Evolutionary conservation across 2,797 vertebrate genomes (phyloP).

Genomic region (Falco naumanni): DNA sequence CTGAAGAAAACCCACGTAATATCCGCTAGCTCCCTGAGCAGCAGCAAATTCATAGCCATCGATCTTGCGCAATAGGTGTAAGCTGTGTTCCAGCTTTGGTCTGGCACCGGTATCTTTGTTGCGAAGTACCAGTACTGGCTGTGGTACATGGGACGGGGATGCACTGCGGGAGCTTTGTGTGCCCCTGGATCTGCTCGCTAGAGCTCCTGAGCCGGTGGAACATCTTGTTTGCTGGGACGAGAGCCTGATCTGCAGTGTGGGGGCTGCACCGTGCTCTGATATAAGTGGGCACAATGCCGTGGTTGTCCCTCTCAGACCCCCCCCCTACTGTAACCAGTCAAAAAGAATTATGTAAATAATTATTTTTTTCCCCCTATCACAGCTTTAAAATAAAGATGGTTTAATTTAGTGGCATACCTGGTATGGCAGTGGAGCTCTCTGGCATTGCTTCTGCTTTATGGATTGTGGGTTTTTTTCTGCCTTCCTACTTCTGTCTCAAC

Average conservation of each 20-base stretch:
- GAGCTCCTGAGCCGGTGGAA: background rate
- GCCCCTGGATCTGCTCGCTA: background rate
- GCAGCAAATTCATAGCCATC: background rate
- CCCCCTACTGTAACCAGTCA: background rate
- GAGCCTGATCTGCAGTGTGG: background rate
- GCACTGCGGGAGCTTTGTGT: rapidly evolving
- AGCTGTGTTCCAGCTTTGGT: background rate
- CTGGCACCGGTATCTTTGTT: background rate
- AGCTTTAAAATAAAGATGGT: background rate
- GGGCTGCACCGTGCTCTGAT: rapidly evolving
- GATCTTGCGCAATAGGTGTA: background rate
- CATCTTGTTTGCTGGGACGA: background rate
- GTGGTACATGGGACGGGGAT: background rate
- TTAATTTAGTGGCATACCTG: background rate
- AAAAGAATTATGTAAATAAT: background rate
- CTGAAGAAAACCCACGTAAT: background rate
- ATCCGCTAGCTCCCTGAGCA: background rate
- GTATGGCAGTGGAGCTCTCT: background rate
- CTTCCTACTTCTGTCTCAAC: background rate
- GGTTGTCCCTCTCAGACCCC: background rate
- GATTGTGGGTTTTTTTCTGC: background rate
- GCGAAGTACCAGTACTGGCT: rapidly evolving
- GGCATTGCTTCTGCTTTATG: background rate
- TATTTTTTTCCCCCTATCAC: rapidly evolving
- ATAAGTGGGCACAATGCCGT: rapidly evolving